These are phyloP conservation scores for Cistogaster globosa DNA, from an alignment of 2,888 invertebrate genomes.

Conservation along the genomic window DNA sequence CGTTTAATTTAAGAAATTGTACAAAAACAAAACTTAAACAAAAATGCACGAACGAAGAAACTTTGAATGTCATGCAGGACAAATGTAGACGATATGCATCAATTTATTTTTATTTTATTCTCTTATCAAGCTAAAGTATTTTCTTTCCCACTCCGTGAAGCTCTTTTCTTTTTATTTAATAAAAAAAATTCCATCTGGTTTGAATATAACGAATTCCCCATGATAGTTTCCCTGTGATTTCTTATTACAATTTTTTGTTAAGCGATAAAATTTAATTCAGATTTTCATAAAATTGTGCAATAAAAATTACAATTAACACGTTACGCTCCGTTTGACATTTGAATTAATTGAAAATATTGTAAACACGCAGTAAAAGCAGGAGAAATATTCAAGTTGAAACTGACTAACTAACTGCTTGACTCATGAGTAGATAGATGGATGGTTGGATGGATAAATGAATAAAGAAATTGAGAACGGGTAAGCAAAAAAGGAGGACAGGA, in stretches of 20 bases:
- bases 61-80: slow-evolving; percentile 71
- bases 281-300: slow-evolving; percentile 73
- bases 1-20: slow-evolving; percentile 55
- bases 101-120: slow-evolving; percentile 61
- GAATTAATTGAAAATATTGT: slow-evolving; percentile 74
- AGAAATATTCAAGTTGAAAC: slow-evolving; percentile 23
- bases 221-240: slow-evolving; percentile 62
- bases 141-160: not conserved
- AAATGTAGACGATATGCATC: slow-evolving; percentile 64
- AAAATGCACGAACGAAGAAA: slow-evolving; percentile 45
- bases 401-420: slow-evolving; percentile 27
- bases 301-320: slow-evolving; percentile 74
- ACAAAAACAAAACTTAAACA: slow-evolving; percentile 25
- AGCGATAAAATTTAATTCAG: slow-evolving; percentile 72
- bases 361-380: slow-evolving; percentile 52
- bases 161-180: not conserved
- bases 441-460: slow-evolving; percentile 1
- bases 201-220: slow-evolving; percentile 45
- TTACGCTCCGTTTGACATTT: slow-evolving; percentile 75
- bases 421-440: not conserved
- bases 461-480: not conserved
- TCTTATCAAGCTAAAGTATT: slow-evolving; percentile 35
- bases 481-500: slow-evolving; percentile 29
- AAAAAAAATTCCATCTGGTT: slow-evolving; percentile 46
- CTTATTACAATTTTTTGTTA: slow-evolving; percentile 60